These are phyloP conservation scores for Centropristis striata DNA, from an alignment of 2,113 vertebrate genomes.

Conservation along the genomic window DNA sequence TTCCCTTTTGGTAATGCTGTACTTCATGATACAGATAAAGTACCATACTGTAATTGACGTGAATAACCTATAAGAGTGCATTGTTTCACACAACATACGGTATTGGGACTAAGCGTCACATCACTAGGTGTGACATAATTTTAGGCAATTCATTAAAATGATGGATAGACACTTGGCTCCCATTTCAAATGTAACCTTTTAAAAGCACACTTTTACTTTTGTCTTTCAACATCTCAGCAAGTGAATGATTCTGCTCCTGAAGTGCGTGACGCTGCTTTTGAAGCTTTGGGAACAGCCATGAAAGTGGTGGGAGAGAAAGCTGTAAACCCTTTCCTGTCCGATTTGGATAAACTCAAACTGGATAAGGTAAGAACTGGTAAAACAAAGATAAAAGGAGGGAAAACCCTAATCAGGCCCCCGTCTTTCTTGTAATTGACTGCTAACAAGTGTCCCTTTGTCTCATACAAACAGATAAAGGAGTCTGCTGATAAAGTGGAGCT, in stretches of 20 bases:
- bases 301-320: slow-evolving; percentile 97
- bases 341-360: slow-evolving; percentile 97
- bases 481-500: slow-evolving; percentile 95
- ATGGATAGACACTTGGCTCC: background rate
- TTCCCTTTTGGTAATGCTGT: background rate
- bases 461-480: slow-evolving; percentile 91
- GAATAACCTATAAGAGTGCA: background rate
- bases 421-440: background rate
- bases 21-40: background rate
- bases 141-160: background rate
- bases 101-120: background rate
- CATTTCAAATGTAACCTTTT: background rate
- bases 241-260: slow-evolving; percentile 97
- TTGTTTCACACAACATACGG: background rate
- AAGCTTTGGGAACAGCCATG: slow-evolving; percentile 95
- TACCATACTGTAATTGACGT: background rate
- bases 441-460: background rate
- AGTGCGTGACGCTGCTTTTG: slow-evolving; percentile 97
- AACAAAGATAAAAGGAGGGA: too few relatives aligned
- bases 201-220: background rate
- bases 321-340: slow-evolving; percentile 94
- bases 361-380: slow-evolving; percentile 87
- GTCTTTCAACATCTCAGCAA: slow-evolving; percentile 84
- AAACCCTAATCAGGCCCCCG: background rate
- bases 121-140: background rate